Conservation (phyloP, 2,888 invertebrate species). For the Uloborus plumipes region DNA sequence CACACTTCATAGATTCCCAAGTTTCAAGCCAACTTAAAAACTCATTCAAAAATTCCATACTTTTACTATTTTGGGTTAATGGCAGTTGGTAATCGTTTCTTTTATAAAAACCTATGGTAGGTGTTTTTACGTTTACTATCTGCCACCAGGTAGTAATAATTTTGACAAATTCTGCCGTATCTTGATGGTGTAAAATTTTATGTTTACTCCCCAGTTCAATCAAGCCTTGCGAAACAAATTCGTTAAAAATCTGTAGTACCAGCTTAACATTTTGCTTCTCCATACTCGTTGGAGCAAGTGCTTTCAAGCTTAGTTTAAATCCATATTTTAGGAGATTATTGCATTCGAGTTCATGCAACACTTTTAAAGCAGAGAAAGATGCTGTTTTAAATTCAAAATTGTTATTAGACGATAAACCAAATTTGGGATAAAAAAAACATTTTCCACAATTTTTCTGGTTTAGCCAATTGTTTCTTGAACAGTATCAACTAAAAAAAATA, state of each 20-base stretch:
- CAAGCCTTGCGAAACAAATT: neutral
- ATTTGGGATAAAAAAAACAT: conserved; percentile 31
- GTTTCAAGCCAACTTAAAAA: conserved; percentile 12
- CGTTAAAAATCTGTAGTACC: neutral
- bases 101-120: neutral
- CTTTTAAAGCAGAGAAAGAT: neutral
- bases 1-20: conserved; percentile 6
- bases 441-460: conserved; percentile 23
- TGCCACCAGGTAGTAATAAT: conserved; percentile 3
- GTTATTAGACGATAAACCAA: conserved; percentile 3
- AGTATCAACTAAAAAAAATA: conserved; percentile 35
- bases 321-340: neutral
- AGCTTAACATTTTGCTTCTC: neutral
- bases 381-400: neutral
- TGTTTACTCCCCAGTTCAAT: neutral
- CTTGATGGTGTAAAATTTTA: neutral
- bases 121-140: conserved; percentile 19
- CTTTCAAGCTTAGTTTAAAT: neutral
- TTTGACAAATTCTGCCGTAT: neutral
- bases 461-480: conserved; percentile 34
- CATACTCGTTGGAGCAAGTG: neutral
- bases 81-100: conserved; percentile 9
- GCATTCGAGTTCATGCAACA: neutral
- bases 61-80: neutral
- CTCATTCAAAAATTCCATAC: conserved; percentile 5